Evolutionary conservation across 2,888 invertebrate genomes (phyloP), one percentile per base, ranked within the genome.

Genomic region (Heliconius hortense): DNA sequence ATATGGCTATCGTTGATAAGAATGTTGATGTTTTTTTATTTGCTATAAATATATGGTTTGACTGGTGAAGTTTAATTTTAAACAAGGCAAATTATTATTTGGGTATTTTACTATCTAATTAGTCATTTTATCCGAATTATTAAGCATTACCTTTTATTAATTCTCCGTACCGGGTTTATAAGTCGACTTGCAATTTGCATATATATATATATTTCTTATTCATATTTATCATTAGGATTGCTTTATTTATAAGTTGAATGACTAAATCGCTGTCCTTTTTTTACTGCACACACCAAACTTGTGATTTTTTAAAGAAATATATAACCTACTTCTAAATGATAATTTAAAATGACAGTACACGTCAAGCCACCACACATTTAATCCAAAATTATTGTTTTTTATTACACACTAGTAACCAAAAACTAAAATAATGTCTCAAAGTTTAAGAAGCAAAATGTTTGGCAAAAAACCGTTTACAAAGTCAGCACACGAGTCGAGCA

Each of bases 311-410:
- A n/a, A n/a, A n/a, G n/a, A 26, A 26, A 73, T 68, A 73, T 73
- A 21, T n/a, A 68, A 73, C 62, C 68, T 73, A 60, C 21, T 18
- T 18, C 8, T 73, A 10, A 26, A 56, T 59, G 4, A 13, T 5
- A 39, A 8, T 4, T 43, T 8, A 43, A 26, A 62, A 21, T 62
- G 71, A 71, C 71, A 71, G 18, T 11, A 10, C 26, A 43, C 26
- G n/a, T 24, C 60, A 71, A 28, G 26, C 39, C 4, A 18, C 21
- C 11, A 13, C 24, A 56, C n/a, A 26, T 62, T 24, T 24, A 26
- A 35, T 80, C 73, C 88, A 88, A 91, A 90, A 91, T 90, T 90
- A 82, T 86, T 76, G 86, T 89, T 86, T 56, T 48, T 72, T 78
- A 76, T 83, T 81, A 79, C 73, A 86, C 85, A 81, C 84, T 84